A percentile compares a stretch with the other conserved stretches of the same genome.
Evolutionary conservation across 2,113 vertebrate species (phyloP).

Genomic region (Vicugna pacos): DNA sequence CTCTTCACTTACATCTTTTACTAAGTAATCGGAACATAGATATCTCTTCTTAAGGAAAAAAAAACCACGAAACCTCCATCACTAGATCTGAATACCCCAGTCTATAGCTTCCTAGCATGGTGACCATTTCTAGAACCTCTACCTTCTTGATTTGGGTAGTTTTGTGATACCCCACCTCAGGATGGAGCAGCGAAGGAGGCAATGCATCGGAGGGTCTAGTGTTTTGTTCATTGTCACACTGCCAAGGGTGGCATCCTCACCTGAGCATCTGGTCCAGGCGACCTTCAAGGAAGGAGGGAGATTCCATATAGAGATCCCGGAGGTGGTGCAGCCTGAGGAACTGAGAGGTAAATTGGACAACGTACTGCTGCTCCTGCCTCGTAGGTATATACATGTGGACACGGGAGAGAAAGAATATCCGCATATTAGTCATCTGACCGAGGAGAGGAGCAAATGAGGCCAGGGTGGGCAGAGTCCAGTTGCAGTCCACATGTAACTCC

Average conservation of each 20-base stretch:
- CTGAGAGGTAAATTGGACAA: not conserved
- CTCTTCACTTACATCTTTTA: not conserved
- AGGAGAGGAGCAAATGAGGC: not conserved
- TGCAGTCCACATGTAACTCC: not conserved
- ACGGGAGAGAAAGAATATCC: not conserved
- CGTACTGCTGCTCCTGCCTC: accelerated
- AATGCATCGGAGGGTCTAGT: accelerated
- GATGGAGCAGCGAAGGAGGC: accelerated
- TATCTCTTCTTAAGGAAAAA: not conserved
- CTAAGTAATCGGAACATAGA: not conserved
- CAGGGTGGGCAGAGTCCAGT: not conserved
- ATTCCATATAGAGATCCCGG: not conserved
- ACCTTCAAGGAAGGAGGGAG: not conserved
- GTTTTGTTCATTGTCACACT: accelerated
- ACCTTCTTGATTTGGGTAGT: accelerated
- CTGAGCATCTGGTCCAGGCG: not conserved
- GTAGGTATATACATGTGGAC: accelerated
- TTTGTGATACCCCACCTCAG: not conserved
- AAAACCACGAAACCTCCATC: not conserved
- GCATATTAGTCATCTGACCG: conserved; percentile 45
- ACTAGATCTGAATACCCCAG: not conserved
- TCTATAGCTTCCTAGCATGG: not conserved
- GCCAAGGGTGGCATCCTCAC: not conserved
- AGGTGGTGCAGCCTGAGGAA: not conserved
- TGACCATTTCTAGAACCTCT: too few species aligned